phyloP scores from a whole-genome alignment of 2,113 vertebrate genomes.

The Otus sunia region DNA sequence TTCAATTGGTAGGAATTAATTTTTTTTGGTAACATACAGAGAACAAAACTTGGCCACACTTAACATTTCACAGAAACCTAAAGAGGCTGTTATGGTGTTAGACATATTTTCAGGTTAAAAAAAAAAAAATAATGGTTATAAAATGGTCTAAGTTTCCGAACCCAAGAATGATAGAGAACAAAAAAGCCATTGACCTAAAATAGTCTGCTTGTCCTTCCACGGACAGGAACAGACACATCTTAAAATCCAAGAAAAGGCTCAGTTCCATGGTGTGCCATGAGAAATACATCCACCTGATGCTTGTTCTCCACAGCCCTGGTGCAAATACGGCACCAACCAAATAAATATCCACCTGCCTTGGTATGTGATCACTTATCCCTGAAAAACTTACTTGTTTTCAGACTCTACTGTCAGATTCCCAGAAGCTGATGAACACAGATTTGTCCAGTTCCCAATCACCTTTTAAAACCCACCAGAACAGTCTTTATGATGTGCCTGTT shows the following conservation, averaged over 20 bases:
- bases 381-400: not conserved
- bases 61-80: not conserved
- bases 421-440: not conserved
- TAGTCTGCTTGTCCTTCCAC: not conserved
- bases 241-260: not conserved
- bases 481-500: not conserved
- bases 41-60: not conserved
- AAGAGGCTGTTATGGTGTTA: not conserved
- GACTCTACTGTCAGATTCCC: not conserved
- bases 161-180: not conserved
- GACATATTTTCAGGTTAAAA: not conserved
- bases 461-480: not conserved
- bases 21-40: not conserved
- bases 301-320: not conserved
- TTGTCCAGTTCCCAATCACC: not conserved
- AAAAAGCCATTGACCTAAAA: not conserved
- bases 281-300: not conserved
- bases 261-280: not conserved
- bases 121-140: not conserved
- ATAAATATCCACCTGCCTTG: not conserved
- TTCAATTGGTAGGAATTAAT: not conserved
- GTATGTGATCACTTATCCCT: not conserved
- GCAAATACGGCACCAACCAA: not conserved
- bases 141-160: not conserved
- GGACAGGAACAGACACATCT: not conserved